Conservation (phyloP, 1,140 invertebrate genomes). For the Microplitis mediator region DNA sequence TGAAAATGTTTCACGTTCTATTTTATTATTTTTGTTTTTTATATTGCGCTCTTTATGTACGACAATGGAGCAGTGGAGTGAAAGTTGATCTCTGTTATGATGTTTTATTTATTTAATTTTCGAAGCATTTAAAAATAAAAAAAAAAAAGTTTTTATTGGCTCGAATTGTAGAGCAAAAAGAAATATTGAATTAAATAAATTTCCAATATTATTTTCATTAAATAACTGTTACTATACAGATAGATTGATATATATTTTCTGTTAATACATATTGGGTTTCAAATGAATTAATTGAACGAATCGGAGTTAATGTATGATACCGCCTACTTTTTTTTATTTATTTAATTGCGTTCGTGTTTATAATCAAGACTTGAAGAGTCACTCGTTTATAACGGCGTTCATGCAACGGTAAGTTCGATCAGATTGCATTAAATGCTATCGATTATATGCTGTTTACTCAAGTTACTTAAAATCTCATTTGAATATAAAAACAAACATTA, state of each 20-base stretch:
- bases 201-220: not conserved
- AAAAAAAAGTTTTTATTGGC: too few relatives aligned
- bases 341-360: not conserved
- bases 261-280: not conserved
- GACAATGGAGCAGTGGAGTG: too few relatives aligned
- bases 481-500: not conserved
- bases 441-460: not conserved
- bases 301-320: not conserved
- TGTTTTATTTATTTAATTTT: too few relatives aligned
- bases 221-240: not conserved
- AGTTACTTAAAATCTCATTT: not conserved
- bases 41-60: too few relatives aligned
- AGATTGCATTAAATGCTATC: not conserved
- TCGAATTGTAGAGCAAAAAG: not conserved
- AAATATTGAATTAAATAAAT: not conserved
- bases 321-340: conserved; percentile 5
- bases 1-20: too few relatives aligned
- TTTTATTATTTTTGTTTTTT: too few relatives aligned
- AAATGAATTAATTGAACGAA: not conserved
- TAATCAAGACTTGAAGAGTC: not conserved
- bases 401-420: conserved; percentile 20
- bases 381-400: conserved; percentile 11
- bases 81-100: too few relatives aligned
- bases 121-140: too few relatives aligned
- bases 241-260: not conserved